phyloP scores from a whole-genome alignment of 2,797 vertebrate species.

The Danionella dracula region DNA sequence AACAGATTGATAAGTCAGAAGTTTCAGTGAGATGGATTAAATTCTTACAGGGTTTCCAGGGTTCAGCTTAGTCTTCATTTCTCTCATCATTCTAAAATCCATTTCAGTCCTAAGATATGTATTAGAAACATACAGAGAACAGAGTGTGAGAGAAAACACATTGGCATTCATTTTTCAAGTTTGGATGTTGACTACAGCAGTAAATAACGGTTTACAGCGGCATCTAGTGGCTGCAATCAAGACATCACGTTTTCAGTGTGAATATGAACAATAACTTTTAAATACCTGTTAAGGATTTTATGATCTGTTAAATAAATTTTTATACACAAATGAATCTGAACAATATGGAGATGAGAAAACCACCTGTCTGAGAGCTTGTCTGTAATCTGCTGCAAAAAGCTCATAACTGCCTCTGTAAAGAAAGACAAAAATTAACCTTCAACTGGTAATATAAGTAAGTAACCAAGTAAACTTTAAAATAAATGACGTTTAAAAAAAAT shows the following conservation, averaged over 20 bases:
- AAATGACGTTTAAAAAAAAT: too few relatives aligned
- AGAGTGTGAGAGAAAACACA: too few relatives aligned
- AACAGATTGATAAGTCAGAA: too few relatives aligned
- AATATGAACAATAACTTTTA: too few relatives aligned
- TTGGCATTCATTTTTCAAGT: too few relatives aligned
- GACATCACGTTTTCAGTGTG: too few relatives aligned
- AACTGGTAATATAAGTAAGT: neutral
- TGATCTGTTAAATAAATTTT: too few relatives aligned
- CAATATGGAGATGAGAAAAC: neutral
- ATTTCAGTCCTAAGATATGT: conserved; percentile 75
- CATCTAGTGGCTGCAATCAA: conserved; percentile 36
- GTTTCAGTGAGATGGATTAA: neutral
- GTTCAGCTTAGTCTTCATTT: conserved; percentile 88
- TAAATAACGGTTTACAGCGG: conserved; percentile 23
- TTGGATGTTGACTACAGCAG: too few relatives aligned
- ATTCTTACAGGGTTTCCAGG: conserved; percentile 81
- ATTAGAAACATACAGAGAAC: conserved; percentile 17
- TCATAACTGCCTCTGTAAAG: conserved; percentile 84
- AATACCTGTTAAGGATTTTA: too few relatives aligned
- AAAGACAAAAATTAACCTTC: neutral
- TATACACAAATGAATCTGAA: too few relatives aligned
- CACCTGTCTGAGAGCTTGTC: conserved; percentile 86
- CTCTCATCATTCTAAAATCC: conserved; percentile 88
- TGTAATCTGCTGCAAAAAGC: conserved; percentile 87
- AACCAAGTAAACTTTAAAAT: too few relatives aligned